Evolutionary conservation across 2,113 vertebrate genomes (phyloP).

Genomic region (Nothoprocta perdicaria): DNA sequence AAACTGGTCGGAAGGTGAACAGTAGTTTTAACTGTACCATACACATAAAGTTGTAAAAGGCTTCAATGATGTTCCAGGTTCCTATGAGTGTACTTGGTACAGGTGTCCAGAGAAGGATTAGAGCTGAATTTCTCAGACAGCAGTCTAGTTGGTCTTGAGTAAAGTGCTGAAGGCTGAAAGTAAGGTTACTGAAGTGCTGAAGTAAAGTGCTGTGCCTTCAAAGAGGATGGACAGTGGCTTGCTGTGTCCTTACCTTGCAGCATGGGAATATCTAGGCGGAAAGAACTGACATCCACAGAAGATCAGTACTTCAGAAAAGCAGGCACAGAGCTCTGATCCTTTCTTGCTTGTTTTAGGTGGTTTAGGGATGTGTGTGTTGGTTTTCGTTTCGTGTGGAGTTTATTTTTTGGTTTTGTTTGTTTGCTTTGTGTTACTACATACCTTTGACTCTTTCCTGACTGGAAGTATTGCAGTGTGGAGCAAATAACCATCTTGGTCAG

Average conservation of each 20-base stretch:
- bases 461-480: no score
- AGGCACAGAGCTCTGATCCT: not conserved
- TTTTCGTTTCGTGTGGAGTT: no score
- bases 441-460: not conserved
- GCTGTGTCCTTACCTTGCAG: not conserved
- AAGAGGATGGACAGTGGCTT: not conserved
- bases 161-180: not conserved
- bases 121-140: not conserved
- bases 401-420: no score
- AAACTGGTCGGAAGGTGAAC: not conserved
- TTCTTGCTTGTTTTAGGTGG: not conserved
- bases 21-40: not conserved
- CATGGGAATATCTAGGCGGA: not conserved
- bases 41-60: not conserved
- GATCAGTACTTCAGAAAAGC: not conserved
- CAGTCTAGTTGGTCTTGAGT: not conserved
- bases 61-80: not conserved
- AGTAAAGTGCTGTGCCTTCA: no score
- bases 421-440: not conserved
- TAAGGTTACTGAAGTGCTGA: no score
- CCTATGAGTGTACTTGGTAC: not conserved
- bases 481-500: rapidly evolving
- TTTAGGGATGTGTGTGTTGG: no score
- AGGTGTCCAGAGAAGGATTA: not conserved
- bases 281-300: not conserved